phyloP scores from a whole-genome alignment of 2,113 vertebrate genomes.

The Caranx ignobilis region DNA sequence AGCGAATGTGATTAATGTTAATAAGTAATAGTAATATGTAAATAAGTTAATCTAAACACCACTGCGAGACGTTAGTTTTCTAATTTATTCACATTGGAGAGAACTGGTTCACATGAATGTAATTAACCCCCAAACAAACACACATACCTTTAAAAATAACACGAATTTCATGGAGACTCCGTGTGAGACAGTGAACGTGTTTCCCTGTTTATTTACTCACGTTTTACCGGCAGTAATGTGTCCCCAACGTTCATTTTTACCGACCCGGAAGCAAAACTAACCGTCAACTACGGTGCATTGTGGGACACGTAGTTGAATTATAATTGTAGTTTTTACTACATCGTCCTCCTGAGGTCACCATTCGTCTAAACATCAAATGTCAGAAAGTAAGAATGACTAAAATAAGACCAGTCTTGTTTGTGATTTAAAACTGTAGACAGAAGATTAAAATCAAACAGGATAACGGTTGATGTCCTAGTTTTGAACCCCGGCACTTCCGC shows the following conservation, averaged over 20 bases:
- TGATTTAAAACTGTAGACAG: neutral
- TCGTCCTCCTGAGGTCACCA: conserved; percentile 3
- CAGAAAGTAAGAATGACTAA: accelerated
- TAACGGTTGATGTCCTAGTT: no score
- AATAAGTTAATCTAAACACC: neutral
- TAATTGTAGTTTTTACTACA: neutral
- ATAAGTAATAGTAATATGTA: no score
- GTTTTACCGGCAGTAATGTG: conserved; percentile 38
- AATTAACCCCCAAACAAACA: neutral
- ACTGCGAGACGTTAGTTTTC: neutral
- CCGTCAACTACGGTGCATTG: neutral
- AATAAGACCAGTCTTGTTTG: neutral
- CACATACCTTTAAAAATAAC: conserved; percentile 31
- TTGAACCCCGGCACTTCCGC: no score
- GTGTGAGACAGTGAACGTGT: accelerated
- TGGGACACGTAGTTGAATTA: conserved; percentile 60
- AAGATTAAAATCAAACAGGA: neutral
- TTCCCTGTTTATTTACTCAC: neutral
- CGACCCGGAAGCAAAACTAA: conserved; percentile 67
- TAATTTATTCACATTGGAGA: neutral
- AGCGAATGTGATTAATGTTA: neutral
- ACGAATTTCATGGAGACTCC: neutral
- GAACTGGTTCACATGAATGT: neutral
- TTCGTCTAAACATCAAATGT: neutral
- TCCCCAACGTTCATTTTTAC: neutral